Evolutionary conservation across 2,797 vertebrate species (phyloP), one percentile per base, ranked within the genome.

Genomic region (Decapterus maruadsi): DNA sequence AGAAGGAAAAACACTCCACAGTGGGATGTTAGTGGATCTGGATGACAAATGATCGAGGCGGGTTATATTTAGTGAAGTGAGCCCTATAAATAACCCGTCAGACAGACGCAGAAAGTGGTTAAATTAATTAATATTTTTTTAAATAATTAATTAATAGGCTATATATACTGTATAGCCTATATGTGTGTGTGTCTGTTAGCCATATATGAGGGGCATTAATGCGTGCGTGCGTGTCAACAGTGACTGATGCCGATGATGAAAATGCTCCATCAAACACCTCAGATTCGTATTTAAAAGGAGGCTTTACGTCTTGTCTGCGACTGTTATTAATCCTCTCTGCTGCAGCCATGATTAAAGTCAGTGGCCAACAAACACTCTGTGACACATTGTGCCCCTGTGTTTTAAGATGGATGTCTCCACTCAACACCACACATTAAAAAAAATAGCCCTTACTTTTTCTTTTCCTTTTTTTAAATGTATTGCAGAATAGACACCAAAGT

Each of bases 31-130:
- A 79, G 84, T 75, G 82, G 85, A 88, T 92, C 83, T 90, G 69
- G 77, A 64, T 69, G 82, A 87, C 80, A 87, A 80, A 77, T 29
- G 79, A 78, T 51, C 40, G 83, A 72, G 72, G 67, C 31, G 65
- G 54, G 79, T 64, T 93, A 90, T 86, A 87, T 91, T 93, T 91
- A 87, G 79, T 75, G 64, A 72, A 68, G 26, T 8, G 38, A 56
- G 60, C 1, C 60, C 89, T 88, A 89, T 85, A 92, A 93, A 92
- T 91, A 91, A 75, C 65, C 38, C 6, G 46, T 14, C 4, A 16
- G 71, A 65, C 40, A 60, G 55, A 83, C 58, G 20, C 11, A 10
- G 48, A 11, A 20, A 50, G n/a, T 50, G 48, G 48, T 42, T 1
- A 40, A 26, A 26, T 26, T 34, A 10, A 40, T 40, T 26, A 26